Evolutionary conservation across 1,140 invertebrate genomes (phyloP).

Genomic region (Gyrodactylus salaris): DNA sequence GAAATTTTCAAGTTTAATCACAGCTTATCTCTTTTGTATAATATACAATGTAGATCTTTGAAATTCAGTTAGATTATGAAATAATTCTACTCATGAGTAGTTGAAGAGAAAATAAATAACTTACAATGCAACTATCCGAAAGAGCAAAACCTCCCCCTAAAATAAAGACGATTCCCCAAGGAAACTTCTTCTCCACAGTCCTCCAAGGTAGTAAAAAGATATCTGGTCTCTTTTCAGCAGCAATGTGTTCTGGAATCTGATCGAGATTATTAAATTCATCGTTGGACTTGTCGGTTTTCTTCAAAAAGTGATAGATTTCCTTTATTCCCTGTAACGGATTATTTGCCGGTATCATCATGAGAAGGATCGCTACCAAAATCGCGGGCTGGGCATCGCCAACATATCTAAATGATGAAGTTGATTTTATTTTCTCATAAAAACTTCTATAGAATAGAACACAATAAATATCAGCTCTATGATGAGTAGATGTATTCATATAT

Average conservation of each 20-base stretch:
- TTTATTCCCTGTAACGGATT: conserved; percentile 9
- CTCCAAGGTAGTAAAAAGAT: conserved; percentile 17
- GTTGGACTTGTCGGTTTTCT: not conserved
- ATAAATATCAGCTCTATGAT: too few relatives aligned
- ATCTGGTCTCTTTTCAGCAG: not conserved
- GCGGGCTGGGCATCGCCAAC: conserved; percentile 17
- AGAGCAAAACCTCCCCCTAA: conserved; percentile 48
- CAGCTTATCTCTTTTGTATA: too few relatives aligned
- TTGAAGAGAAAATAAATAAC: not conserved
- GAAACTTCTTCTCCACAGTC: conserved; percentile 16
- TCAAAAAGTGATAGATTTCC: not conserved
- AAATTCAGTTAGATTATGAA: too few relatives aligned
- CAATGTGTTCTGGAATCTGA: not conserved
- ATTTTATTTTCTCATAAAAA: too few relatives aligned
- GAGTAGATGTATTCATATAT: too few relatives aligned
- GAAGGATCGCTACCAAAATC: conserved; percentile 12
- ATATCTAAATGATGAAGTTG: conserved; percentile 14
- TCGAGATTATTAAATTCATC: not conserved
- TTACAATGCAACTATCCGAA: conserved; percentile 18
- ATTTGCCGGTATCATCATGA: conserved; percentile 14
- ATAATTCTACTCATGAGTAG: not conserved
- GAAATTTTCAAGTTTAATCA: too few relatives aligned
- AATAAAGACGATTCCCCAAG: conserved; percentile 24
- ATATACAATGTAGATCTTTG: too few relatives aligned
- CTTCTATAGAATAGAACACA: too few relatives aligned